Percentiles rank a stretch among this genome's conserved stretches.
Evolutionary conservation across 2,888 invertebrate species (phyloP).

Genomic region (Herminia tarsipennalis): DNA sequence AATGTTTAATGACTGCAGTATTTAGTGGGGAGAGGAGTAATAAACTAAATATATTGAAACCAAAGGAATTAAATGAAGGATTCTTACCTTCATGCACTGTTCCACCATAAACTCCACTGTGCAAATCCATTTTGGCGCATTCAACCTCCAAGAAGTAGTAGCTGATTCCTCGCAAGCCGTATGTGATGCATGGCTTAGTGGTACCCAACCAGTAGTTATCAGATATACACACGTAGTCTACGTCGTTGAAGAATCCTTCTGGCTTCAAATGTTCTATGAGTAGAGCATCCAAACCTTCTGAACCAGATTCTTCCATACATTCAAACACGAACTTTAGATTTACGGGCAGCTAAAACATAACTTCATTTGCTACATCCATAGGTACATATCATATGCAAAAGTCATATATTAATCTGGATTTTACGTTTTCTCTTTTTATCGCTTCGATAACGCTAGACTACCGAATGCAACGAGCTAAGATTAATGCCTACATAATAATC

Average conservation of each 20-base stretch:
- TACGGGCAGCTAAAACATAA: constrained; percentile 86
- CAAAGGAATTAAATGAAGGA: too few relatives aligned
- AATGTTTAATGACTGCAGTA: too few relatives aligned
- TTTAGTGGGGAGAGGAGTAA: too few relatives aligned
- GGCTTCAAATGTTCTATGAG: constrained; percentile 84
- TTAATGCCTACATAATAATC: too few relatives aligned
- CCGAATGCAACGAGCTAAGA: too few relatives aligned
- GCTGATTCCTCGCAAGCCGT: constrained; percentile 96
- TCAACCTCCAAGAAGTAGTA: constrained; percentile 96
- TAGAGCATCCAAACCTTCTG: constrained; percentile 96
- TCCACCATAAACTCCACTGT: constrained; percentile 98
- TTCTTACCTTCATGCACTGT: constrained; percentile 91
- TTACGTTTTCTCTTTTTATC: too few relatives aligned
- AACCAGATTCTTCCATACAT: constrained; percentile 99
- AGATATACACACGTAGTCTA: constrained; percentile 98
- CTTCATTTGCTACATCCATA: too few relatives aligned
- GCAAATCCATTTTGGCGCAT: constrained; percentile 96
- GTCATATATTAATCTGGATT: too few relatives aligned
- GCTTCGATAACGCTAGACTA: too few relatives aligned
- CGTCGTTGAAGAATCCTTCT: constrained; percentile 91
- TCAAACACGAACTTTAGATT: constrained; percentile 97
- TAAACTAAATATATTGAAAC: too few relatives aligned
- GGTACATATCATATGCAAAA: too few relatives aligned
- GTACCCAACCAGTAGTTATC: constrained; percentile 99
- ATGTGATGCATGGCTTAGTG: constrained; percentile 98